Conservation (phyloP, 2,113 vertebrate genomes). For the Corythaeola cristata region DNA sequence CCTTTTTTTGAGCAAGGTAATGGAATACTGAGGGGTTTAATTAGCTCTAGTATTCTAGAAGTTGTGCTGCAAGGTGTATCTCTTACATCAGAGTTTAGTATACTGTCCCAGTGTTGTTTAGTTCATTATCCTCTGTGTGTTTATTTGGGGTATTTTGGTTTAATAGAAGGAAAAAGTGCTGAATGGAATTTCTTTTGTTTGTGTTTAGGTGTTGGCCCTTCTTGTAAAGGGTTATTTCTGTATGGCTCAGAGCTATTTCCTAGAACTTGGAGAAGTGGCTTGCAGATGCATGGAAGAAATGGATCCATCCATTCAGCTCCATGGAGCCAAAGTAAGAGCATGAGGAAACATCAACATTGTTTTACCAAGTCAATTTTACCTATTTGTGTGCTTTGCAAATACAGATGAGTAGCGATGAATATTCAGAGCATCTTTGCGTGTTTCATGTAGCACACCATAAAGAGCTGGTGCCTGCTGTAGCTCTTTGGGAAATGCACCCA, state of each 20-base stretch:
- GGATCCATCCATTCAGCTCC: slow-evolving; percentile 90
- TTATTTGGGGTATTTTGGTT: neutral
- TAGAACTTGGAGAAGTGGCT: slow-evolving; percentile 88
- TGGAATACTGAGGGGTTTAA: neutral
- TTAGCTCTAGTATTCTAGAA: neutral
- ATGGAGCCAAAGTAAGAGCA: slow-evolving; percentile 88
- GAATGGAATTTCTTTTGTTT: neutral
- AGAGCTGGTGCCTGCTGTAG: neutral
- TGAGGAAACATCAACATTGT: fast-evolving
- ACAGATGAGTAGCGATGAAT: neutral
- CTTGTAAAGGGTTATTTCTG: slow-evolving; percentile 93
- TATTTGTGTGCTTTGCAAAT: neutral
- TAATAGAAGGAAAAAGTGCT: neutral
- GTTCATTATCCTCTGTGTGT: neutral
- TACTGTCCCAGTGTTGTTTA: neutral
- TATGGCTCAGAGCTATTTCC: slow-evolving; percentile 79
- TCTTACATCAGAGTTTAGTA: neutral
- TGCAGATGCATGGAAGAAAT: slow-evolving; percentile 87
- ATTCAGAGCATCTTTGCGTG: neutral
- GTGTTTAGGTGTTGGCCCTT: slow-evolving; percentile 85
- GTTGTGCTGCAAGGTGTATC: neutral
- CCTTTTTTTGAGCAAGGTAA: neutral
- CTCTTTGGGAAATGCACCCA: neutral
- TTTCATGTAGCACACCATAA: neutral
- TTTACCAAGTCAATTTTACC: neutral